Conservation (phyloP, 2,797 vertebrate genomes). For the Myripristis murdjan region DNA sequence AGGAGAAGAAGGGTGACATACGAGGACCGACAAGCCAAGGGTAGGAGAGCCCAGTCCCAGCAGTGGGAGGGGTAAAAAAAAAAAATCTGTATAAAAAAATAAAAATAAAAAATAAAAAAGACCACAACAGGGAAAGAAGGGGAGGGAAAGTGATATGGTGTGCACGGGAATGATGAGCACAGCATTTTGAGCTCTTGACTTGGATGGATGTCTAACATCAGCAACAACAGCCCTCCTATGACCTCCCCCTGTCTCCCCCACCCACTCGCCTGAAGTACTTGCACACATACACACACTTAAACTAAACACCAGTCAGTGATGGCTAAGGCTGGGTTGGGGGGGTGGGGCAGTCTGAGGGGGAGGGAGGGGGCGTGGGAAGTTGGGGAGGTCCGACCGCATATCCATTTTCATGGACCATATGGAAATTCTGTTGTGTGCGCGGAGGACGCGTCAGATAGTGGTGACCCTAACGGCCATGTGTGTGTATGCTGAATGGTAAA, state of each 20-base stretch:
- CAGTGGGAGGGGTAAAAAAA: constrained; percentile 14
- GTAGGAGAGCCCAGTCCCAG: constrained; percentile 29
- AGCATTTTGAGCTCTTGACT: constrained; percentile 83
- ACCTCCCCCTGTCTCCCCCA: constrained; percentile 36
- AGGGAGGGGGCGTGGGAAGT: constrained; percentile 93
- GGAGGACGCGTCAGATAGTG: constrained; percentile 92
- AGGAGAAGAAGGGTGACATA: constrained; percentile 7
- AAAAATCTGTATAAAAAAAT: no score
- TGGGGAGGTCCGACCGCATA: constrained; percentile 85
- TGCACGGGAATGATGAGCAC: constrained; percentile 88
- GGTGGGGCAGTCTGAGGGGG: background rate
- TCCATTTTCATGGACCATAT: constrained; percentile 98
- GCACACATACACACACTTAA: constrained; percentile 40
- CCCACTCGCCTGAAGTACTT: constrained; percentile 72
- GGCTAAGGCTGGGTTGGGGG: constrained; percentile 49
- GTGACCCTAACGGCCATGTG: constrained; percentile 96
- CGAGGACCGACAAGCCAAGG: constrained; percentile 13
- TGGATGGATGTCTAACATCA: constrained; percentile 34
- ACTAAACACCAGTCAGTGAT: constrained; percentile 29
- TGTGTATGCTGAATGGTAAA: constrained; percentile 93
- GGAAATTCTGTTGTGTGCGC: constrained; percentile 98
- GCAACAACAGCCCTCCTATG: constrained; percentile 34
- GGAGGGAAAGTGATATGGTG: constrained; percentile 83
- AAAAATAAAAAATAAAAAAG: no score
- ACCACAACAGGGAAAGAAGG: constrained; percentile 42